phyloP scores from a whole-genome alignment of 2,888 invertebrate species.

The Chloromyia formosa region DNA sequence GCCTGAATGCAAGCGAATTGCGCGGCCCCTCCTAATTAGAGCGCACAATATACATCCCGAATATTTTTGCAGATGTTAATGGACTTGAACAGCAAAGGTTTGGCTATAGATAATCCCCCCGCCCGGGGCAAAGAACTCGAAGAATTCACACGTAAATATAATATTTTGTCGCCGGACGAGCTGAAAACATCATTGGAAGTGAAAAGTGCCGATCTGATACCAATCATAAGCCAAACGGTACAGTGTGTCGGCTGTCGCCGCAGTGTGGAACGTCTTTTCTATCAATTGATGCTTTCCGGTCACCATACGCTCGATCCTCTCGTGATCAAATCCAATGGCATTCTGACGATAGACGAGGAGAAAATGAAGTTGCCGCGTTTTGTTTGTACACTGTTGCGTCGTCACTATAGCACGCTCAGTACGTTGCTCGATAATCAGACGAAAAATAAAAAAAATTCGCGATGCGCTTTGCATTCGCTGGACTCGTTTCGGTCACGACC shows the following conservation, averaged over 20 bases:
- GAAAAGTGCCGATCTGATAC: conserved; percentile 81
- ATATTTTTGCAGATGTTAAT: conserved; percentile 80
- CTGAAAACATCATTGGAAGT: conserved; percentile 83
- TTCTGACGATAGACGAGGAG: conserved; percentile 82
- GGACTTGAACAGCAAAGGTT: conserved; percentile 87
- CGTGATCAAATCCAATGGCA: conserved; percentile 77
- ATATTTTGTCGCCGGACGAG: conserved; percentile 79
- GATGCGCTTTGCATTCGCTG: conserved; percentile 89
- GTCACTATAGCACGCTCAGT: conserved; percentile 82
- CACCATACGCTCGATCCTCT: conserved; percentile 90
- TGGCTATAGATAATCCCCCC: conserved; percentile 82
- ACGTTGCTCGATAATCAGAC: conserved; percentile 82
- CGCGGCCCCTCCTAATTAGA: background rate
- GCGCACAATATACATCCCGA: too few relatives aligned
- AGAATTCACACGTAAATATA: conserved; percentile 84
- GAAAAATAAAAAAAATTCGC: conserved; percentile 86
- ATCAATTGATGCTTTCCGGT: conserved; percentile 83
- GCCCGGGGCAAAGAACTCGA: conserved; percentile 85
- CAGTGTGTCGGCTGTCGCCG: conserved; percentile 94
- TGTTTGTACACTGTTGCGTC: conserved; percentile 84
- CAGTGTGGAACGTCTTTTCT: conserved; percentile 89
- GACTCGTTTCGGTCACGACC: conserved; percentile 85
- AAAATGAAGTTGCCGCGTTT: conserved; percentile 81
- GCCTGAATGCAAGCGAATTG: background rate
- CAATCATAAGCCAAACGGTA: conserved; percentile 87